Conservation (phyloP, 2,797 vertebrate genomes). For the Kryptopterus vitreolus region DNA sequence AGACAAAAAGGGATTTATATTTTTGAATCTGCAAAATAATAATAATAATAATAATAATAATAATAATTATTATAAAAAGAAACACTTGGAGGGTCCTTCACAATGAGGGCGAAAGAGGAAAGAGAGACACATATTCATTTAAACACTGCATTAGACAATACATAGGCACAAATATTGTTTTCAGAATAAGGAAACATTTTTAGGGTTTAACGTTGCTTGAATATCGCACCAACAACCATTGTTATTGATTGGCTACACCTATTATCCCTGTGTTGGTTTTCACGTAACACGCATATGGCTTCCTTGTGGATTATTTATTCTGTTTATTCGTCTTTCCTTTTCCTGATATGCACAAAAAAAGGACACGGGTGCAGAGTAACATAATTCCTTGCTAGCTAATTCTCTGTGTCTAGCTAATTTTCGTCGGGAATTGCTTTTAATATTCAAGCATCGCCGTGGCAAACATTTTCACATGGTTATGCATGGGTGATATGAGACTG, state of each 20-base stretch:
- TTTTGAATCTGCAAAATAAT: not conserved
- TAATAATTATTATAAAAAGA: too few species aligned
- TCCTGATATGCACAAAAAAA: not conserved
- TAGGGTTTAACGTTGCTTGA: conserved; percentile 70
- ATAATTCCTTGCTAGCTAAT: conserved; percentile 43
- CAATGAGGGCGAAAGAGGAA: conserved; percentile 67
- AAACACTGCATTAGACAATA: conserved; percentile 58
- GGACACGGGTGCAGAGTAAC: conserved; percentile 20
- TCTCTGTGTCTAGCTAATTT: conserved; percentile 31
- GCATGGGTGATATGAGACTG: conserved; percentile 64
- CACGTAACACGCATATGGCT: not conserved
- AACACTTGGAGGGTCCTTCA: conserved; percentile 60
- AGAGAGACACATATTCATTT: conserved; percentile 68
- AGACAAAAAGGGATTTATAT: not conserved
- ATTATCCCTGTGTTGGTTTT: conserved; percentile 33
- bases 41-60: not conserved
- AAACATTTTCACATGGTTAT: conserved; percentile 61
- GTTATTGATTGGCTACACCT: conserved; percentile 48
- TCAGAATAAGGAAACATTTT: conserved; percentile 61
- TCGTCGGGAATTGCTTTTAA: conserved; percentile 50
- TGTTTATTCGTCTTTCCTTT: not conserved
- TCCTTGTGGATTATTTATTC: not conserved
- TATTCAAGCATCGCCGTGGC: conserved; percentile 74
- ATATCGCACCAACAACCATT: conserved; percentile 60
- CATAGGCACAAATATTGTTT: conserved; percentile 50